Percentiles rank a stretch among this genome's conserved stretches.
phyloP scores from a whole-genome alignment of 92 coral and sea anemone genomes.

The Zoanthus sociatus region DNA sequence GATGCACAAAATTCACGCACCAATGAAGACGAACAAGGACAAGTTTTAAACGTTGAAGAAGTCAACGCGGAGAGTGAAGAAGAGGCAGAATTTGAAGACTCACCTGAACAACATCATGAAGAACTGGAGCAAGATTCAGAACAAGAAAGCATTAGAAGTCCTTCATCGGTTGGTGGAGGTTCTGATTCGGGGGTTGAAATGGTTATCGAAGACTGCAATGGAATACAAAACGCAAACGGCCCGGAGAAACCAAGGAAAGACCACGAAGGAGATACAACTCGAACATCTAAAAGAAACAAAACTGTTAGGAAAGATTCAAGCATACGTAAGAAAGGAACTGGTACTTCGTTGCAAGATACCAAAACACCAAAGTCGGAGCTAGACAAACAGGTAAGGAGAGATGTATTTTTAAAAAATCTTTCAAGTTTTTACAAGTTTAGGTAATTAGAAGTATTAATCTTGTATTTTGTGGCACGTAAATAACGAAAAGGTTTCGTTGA shows the following conservation, averaged over 20 bases:
- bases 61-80: constrained; percentile 47
- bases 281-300: constrained; percentile 50
- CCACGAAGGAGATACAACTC: constrained; percentile 27
- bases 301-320: constrained; percentile 26
- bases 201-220: constrained; percentile 80
- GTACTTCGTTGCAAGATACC: constrained; percentile 71
- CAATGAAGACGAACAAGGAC: constrained; percentile 66
- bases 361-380: constrained; percentile 88
- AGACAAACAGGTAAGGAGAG: constrained; percentile 85
- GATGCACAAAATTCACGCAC: constrained; percentile 47
- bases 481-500: constrained; percentile 11
- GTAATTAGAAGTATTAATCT: constrained; percentile 26
- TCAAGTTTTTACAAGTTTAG: constrained; percentile 31
- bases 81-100: constrained; percentile 56
- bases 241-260: constrained; percentile 35
- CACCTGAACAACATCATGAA: constrained; percentile 39
- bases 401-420: constrained; percentile 12
- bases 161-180: constrained; percentile 49
- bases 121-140: constrained; percentile 39
- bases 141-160: constrained; percentile 16
- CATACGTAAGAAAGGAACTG: not conserved
- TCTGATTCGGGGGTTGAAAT: constrained; percentile 93
- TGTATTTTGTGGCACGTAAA: not conserved
- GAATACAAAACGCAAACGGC: constrained; percentile 72
- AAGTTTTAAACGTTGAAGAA: constrained; percentile 62